Evolutionary conservation across 1,140 invertebrate species (phyloP), one percentile per base, ranked within the genome.

Genomic region (Philaenus spumarius): DNA sequence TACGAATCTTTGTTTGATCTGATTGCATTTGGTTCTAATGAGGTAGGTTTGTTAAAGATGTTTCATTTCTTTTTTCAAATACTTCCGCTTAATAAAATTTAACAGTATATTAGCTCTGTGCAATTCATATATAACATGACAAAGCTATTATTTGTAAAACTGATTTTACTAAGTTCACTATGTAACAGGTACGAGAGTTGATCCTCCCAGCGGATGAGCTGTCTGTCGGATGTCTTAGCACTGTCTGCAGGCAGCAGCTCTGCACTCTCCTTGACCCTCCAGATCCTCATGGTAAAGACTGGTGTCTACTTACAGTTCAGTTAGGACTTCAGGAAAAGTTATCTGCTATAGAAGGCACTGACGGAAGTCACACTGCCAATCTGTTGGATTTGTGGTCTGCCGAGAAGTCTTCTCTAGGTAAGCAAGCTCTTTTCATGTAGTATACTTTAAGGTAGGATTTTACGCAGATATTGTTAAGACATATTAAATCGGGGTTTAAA

Each of bases 261-360:
- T 82, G 83, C 52, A 72, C 78, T 20, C 71, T 88, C 52, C 72
- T 93, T 12, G 90, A 93, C 74, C 86, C 87, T 1, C 80, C 84
- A 6, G 87, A 92, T 69, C 77, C 81, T 2, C 82, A 89, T 67
- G 90, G 90, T 11, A 76, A 83, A 61, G 89, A 93, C 69, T 92
- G 89, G 89, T 90, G 87, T 69, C 75, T 93, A 54, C 70, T 93
- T 24, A 88, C 88, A 3, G 81, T 92, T 1, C 77, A 82, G 58
- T 71, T 92, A 24, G 87, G 87, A 20, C 72, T 66, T 2, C 55
- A 56, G 19, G 39, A 58, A 23, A 62, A 58, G 34, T 55, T 67
- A 19, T 53, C 62, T n/a, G 7, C 46, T 14, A 59, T 65, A 22
- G 65, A 66, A 42, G 50, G 53, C 24, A 43, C 56, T 22, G 23